phyloP scores from a whole-genome alignment of 2,113 vertebrate species.

The Oenanthe melanoleuca region DNA sequence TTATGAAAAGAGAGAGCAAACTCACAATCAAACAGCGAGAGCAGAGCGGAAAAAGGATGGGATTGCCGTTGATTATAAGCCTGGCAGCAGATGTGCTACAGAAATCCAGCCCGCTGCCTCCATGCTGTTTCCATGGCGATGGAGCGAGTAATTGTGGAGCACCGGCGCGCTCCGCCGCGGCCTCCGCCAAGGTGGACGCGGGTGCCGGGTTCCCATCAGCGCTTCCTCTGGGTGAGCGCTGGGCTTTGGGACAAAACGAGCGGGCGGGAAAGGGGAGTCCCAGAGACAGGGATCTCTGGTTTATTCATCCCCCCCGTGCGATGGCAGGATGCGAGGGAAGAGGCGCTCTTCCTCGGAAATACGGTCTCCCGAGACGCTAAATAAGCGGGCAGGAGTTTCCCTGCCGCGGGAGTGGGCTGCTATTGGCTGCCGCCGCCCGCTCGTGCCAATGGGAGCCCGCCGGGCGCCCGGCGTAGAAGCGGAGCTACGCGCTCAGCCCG shows the following conservation, averaged over 20 bases:
- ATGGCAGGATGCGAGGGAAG: slow-evolving; percentile 37
- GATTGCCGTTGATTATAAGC: slow-evolving; percentile 79
- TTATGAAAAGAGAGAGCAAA: slow-evolving; percentile 51
- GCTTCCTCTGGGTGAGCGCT: slow-evolving; percentile 36
- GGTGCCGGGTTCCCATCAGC: slow-evolving; percentile 58
- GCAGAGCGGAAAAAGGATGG: slow-evolving; percentile 24
- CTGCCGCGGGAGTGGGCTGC: slow-evolving; percentile 69
- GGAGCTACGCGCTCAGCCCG: slow-evolving; percentile 75
- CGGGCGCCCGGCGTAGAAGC: slow-evolving; percentile 88
- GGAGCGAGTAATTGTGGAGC: slow-evolving; percentile 89
- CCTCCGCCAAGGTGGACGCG: slow-evolving; percentile 81
- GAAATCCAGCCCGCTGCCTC: slow-evolving; percentile 87
- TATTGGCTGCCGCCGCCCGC: slow-evolving; percentile 83
- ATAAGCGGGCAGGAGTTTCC: slow-evolving; percentile 82
- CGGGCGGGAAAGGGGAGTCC: neutral
- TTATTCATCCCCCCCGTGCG: neutral
- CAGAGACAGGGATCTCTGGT: neutral
- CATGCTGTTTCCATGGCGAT: slow-evolving; percentile 98
- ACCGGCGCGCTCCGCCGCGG: slow-evolving; percentile 59
- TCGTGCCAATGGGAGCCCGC: slow-evolving; percentile 86
- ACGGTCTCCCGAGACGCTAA: slow-evolving; percentile 74
- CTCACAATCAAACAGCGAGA: slow-evolving; percentile 56
- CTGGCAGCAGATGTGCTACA: slow-evolving; percentile 88
- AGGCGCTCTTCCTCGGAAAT: slow-evolving; percentile 64
- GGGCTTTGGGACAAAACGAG: neutral